Percentiles rank a stretch among this genome's conserved stretches.
Conservation (phyloP, 2,888 invertebrate genomes). For the Bombyx huttoni region DNA sequence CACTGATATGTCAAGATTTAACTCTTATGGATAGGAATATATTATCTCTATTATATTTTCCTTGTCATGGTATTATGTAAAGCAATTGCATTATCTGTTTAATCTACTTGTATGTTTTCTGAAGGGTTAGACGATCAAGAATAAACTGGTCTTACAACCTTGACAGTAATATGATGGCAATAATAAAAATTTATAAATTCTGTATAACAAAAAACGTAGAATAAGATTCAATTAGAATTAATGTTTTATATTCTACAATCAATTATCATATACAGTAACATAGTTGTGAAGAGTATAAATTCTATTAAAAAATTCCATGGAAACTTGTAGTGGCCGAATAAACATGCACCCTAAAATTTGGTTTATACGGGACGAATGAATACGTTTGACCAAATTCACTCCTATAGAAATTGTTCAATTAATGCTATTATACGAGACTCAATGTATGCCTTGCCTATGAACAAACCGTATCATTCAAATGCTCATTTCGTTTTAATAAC, state of each 20-base stretch:
- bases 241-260: too few species aligned
- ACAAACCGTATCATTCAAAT: background rate
- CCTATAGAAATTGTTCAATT: background rate
- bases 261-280: too few species aligned
- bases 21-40: conserved; percentile 9
- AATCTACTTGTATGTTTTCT: background rate
- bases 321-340: background rate
- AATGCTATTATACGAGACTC: background rate
- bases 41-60: conserved; percentile 16
- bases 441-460: background rate
- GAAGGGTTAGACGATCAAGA: background rate
- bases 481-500: too few species aligned
- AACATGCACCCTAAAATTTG: background rate
- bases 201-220: too few species aligned
- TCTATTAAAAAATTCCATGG: background rate
- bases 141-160: too few species aligned
- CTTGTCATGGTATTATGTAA: conserved; percentile 4
- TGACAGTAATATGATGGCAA: too few species aligned
- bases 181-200: too few species aligned
- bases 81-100: conserved; percentile 6
- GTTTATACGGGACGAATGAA: background rate
- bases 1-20: conserved; percentile 16
- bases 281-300: background rate
- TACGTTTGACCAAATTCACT: background rate
- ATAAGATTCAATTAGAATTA: too few species aligned